These are phyloP conservation scores for Agapornis canus DNA, from an alignment of 2,797 vertebrate species.

Conservation along the genomic window DNA sequence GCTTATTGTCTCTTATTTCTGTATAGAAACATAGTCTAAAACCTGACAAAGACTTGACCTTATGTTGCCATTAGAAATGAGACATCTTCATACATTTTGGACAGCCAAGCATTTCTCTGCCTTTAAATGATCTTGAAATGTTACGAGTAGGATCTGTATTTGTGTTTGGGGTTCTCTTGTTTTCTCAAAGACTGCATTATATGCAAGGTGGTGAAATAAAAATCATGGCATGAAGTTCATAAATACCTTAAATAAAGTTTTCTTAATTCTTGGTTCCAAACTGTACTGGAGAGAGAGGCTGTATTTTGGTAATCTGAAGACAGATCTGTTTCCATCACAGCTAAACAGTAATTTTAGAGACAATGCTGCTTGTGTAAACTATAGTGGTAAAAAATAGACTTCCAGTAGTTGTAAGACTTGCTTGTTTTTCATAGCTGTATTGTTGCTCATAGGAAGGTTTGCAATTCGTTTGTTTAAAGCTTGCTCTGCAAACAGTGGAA, in stretches of 20 bases:
- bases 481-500: neutral
- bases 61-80: neutral
- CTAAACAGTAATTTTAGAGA: constrained; percentile 16
- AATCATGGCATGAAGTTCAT: neutral
- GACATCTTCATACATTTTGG: neutral
- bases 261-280: neutral
- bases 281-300: neutral
- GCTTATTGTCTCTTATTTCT: neutral
- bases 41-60: neutral
- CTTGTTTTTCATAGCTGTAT: neutral
- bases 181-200: neutral
- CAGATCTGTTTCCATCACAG: neutral
- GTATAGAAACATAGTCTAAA: neutral
- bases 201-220: neutral
- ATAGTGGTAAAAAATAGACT: constrained; percentile 22
- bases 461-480: neutral
- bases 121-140: neutral
- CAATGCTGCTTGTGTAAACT: constrained; percentile 17
- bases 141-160: neutral
- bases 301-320: constrained; percentile 3
- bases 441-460: neutral
- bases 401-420: neutral
- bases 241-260: neutral
- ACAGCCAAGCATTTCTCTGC: neutral
- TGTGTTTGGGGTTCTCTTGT: neutral